phyloP scores from a whole-genome alignment of 2,113 vertebrate genomes.

The Lophochroa leadbeateri region DNA sequence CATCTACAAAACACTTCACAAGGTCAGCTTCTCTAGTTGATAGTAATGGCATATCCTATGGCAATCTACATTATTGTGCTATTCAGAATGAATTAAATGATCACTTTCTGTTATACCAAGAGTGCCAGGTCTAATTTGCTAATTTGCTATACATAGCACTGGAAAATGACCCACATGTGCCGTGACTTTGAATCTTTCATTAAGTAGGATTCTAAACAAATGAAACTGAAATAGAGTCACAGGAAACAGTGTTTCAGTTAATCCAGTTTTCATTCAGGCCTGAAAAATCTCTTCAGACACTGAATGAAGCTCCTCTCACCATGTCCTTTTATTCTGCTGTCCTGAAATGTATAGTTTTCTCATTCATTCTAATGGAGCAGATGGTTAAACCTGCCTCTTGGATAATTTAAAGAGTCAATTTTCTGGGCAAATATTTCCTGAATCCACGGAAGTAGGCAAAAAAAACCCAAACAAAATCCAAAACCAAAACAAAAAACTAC shows the following conservation, averaged over 20 bases:
- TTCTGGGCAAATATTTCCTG: not conserved
- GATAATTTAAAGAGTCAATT: not conserved
- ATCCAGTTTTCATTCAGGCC: not conserved
- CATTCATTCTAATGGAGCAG: not conserved
- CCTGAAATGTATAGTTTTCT: not conserved
- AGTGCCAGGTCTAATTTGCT: not conserved
- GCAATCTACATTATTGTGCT: not conserved
- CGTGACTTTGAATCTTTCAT: not conserved
- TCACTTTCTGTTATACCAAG: not conserved
- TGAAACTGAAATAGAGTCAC: not conserved
- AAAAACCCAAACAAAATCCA: not conserved
- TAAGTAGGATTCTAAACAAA: not conserved
- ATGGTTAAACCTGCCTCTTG: not conserved
- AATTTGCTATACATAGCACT: not conserved
- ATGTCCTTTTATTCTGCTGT: not conserved
- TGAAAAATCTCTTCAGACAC: conserved; percentile 8
- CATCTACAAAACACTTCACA: not conserved
- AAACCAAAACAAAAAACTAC: not conserved
- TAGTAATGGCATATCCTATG: not conserved
- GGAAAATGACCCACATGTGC: not conserved
- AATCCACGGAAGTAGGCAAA: not conserved
- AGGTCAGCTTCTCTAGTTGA: not conserved
- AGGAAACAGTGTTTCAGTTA: not conserved
- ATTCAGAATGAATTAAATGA: not conserved
- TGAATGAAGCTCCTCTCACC: not conserved